These are phyloP conservation scores for Arizona elegans DNA, from an alignment of 2,113 vertebrate genomes.

Conservation along the genomic window DNA sequence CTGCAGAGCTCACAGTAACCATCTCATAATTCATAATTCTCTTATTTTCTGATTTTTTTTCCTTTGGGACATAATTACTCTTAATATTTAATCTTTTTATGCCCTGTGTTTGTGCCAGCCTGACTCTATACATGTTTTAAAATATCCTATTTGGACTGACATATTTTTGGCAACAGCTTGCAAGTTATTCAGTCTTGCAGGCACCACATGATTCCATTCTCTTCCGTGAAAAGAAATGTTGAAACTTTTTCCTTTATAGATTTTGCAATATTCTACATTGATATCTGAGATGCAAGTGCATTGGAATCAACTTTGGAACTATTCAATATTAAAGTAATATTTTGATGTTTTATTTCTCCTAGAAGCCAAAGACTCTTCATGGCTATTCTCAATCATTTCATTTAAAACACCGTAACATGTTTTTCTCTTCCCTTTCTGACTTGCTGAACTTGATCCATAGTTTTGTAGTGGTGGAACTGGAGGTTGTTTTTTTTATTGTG, in stretches of 20 bases:
- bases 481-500: slow-evolving; percentile 11
- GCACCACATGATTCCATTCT: not conserved
- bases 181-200: not conserved
- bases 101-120: not conserved
- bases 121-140: not conserved
- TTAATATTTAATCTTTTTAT: not conserved
- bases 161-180: not conserved
- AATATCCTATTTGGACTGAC: not conserved
- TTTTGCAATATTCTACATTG: not conserved
- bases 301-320: slow-evolving; percentile 1
- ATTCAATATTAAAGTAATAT: not conserved
- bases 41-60: not conserved
- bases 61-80: not conserved
- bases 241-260: not conserved
- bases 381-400: slow-evolving; percentile 43
- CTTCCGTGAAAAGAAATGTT: not conserved
- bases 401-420: slow-evolving; percentile 32
- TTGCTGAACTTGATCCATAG: slow-evolving; percentile 13
- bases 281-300: not conserved
- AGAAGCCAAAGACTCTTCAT: slow-evolving; percentile 11
- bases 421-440: slow-evolving; percentile 15
- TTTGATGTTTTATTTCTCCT: slow-evolving; percentile 22
- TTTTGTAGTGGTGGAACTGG: slow-evolving; percentile 31
- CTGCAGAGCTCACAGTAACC: not conserved
- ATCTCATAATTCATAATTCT: not conserved